Evolutionary conservation across 2,888 invertebrate species (phyloP).

Genomic region (Crematogaster levior): DNA sequence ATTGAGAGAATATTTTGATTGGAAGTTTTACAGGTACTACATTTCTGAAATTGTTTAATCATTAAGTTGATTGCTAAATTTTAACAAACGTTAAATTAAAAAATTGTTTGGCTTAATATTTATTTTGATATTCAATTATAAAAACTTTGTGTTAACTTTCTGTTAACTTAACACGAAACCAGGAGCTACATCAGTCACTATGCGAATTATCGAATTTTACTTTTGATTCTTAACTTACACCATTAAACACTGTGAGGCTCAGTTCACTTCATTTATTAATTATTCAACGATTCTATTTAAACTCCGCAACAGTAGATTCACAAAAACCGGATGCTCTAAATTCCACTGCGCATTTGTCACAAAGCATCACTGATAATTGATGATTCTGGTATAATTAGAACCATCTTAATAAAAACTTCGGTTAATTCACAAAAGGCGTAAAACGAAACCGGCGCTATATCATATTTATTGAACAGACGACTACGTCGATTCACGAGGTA

Average conservation of each 20-base stretch:
- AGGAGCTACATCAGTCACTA: neutral
- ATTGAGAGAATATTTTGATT: neutral
- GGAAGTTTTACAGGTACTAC: neutral
- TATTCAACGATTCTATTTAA: conserved; percentile 8
- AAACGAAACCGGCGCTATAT: neutral
- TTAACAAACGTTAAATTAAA: neutral
- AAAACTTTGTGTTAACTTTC: too few relatives aligned
- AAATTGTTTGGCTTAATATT: neutral
- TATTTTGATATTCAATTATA: neutral
- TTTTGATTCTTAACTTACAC: conserved; percentile 18
- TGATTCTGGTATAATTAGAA: neutral
- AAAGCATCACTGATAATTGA: neutral
- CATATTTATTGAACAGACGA: conserved; percentile 28
- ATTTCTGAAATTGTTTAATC: neutral
- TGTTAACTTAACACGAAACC: neutral
- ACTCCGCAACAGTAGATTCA: neutral
- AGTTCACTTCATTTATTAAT: neutral
- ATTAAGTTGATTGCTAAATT: neutral
- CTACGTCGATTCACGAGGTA: conserved; percentile 72
- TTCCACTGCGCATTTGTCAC: neutral
- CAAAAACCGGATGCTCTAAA: neutral
- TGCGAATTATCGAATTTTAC: neutral
- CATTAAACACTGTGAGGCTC: neutral
- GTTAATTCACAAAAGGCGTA: neutral
- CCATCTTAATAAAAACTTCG: neutral